Percentiles rank a stretch among this genome's conserved stretches.
Evolutionary conservation across 2,888 invertebrate genomes (phyloP).

Genomic region (Asteroscopus sphinx): DNA sequence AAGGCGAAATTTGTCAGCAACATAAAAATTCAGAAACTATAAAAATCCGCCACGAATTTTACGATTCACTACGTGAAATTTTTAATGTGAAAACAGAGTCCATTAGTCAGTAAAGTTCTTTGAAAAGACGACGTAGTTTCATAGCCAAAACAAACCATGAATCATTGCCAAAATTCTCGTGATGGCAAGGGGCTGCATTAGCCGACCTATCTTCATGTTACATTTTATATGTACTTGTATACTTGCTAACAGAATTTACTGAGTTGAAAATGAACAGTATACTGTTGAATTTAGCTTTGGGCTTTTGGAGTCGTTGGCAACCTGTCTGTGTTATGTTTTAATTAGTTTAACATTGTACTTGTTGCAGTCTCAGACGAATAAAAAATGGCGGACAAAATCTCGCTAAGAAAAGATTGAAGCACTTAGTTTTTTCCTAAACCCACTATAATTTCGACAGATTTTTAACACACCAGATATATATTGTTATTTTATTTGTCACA

Average conservation of each 20-base stretch:
- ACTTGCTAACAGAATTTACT: conserved; percentile 37
- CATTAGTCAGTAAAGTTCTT: conserved; percentile 76
- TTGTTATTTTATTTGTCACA: no score
- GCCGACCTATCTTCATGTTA: conserved; percentile 44
- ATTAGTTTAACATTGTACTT: neutral
- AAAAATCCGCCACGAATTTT: conserved; percentile 60
- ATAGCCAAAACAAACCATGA: conserved; percentile 89
- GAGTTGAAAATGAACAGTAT: conserved; percentile 30
- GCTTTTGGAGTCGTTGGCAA: conserved; percentile 3
- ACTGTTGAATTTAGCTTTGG: neutral
- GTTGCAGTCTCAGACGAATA: no score
- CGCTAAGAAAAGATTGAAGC: no score
- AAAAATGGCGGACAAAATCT: no score
- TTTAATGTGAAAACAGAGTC: conserved; percentile 76
- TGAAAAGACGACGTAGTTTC: conserved; percentile 67
- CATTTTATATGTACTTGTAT: conserved; percentile 41
- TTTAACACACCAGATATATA: no score
- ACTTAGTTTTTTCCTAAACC: no score
- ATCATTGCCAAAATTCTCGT: conserved; percentile 84
- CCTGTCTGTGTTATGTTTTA: neutral
- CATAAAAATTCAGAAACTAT: conserved; percentile 62
- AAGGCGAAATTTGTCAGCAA: conserved; percentile 33
- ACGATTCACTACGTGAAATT: conserved; percentile 61
- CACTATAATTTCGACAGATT: no score
- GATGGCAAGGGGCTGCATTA: conserved; percentile 61